These are phyloP conservation scores for Astyanax mexicanus DNA, from an alignment of 2,797 vertebrate genomes.

Conservation along the genomic window DNA sequence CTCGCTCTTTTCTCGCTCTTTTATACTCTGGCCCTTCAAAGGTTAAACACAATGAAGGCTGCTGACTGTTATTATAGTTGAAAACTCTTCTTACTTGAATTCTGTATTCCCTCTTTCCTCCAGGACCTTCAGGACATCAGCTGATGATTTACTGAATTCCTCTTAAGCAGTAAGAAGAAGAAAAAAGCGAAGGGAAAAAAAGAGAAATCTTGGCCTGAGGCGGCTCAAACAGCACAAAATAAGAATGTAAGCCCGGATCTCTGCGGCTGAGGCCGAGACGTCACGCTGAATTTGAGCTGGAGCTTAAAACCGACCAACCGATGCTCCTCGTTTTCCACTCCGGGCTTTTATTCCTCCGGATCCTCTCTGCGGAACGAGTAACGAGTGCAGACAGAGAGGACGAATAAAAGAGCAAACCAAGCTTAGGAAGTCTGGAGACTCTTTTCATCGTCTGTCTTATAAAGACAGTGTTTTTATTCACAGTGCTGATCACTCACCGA, in stretches of 20 bases:
- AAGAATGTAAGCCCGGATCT: not conserved
- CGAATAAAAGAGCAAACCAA: not conserved
- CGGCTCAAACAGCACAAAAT: not conserved
- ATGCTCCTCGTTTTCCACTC: not conserved
- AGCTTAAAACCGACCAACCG: not conserved
- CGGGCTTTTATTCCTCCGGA: slow-evolving; percentile 2
- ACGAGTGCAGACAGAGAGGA: not conserved
- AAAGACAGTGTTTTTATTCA: not conserved
- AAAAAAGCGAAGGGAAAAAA: too few species aligned
- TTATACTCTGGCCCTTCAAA: too few species aligned
- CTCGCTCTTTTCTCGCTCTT: too few species aligned
- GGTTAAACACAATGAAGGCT: too few species aligned
- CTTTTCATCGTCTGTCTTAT: not conserved
- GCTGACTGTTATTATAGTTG: too few species aligned
- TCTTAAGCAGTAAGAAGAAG: slow-evolving; percentile 4
- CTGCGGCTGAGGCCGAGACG: not conserved
- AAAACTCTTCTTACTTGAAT: not conserved
- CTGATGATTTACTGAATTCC: slow-evolving; percentile 2
- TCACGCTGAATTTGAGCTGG: not conserved
- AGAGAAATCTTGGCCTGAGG: not conserved
- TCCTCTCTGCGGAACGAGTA: not conserved
- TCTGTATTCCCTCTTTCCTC: not conserved
- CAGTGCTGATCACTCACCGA: not conserved
- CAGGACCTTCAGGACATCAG: not conserved
- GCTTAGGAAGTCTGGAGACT: not conserved